These are phyloP conservation scores for Callipepla squamata DNA, from an alignment of 2,113 vertebrate genomes.

Conservation along the genomic window DNA sequence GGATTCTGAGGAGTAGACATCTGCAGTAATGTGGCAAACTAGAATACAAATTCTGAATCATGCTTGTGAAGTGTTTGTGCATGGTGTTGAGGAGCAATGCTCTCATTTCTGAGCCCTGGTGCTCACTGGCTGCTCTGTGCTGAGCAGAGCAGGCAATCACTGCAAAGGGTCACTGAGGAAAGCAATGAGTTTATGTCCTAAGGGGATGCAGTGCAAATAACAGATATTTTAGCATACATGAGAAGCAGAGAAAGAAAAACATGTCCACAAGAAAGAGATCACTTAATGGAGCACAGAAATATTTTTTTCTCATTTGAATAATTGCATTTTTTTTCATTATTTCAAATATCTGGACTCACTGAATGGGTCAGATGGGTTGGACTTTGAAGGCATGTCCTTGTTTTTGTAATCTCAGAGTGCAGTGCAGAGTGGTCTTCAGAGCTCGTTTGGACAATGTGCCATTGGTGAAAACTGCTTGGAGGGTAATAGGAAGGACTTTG, in stretches of 20 bases:
- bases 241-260: not conserved
- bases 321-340: not conserved
- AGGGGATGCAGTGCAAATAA: not conserved
- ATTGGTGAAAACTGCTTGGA: not conserved
- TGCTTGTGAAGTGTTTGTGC: not conserved
- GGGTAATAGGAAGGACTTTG: not conserved
- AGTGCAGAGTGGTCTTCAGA: not conserved
- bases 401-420: not conserved
- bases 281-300: not conserved
- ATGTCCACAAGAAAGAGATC: not conserved
- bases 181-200: no score
- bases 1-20: not conserved
- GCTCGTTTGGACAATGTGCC: not conserved
- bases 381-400: not conserved
- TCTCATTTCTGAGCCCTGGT: not conserved
- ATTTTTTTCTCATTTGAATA: not conserved
- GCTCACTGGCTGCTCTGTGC: not conserved
- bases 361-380: not conserved
- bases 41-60: not conserved
- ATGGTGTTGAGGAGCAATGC: no score
- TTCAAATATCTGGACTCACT: not conserved
- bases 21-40: not conserved
- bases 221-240: not conserved
- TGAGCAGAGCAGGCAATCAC: fast-evolving
- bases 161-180: not conserved